Evolutionary conservation across 2,113 vertebrate genomes (phyloP).

Genomic region (Gasterosteus aculeatus): DNA sequence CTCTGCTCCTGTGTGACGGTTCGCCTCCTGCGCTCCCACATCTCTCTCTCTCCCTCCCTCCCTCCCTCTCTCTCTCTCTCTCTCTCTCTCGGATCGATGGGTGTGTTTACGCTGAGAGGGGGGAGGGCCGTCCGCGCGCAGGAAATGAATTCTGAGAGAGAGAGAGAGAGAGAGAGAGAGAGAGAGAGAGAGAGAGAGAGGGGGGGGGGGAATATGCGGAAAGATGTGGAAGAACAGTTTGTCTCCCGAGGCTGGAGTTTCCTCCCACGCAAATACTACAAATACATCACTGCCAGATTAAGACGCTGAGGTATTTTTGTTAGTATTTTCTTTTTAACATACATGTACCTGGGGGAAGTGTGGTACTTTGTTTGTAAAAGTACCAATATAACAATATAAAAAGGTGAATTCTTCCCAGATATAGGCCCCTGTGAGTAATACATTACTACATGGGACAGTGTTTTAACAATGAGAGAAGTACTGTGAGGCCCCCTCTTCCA

Average conservation of each 20-base stretch:
- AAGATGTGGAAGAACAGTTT: neutral
- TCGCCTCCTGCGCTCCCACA: constrained; percentile 44
- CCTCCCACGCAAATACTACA: constrained; percentile 2
- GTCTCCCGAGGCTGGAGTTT: neutral
- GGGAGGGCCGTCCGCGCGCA: constrained; percentile 53
- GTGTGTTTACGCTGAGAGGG: constrained; percentile 74
- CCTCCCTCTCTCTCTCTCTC: neutral
- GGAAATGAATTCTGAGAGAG: constrained; percentile 49
- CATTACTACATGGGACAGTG: neutral
- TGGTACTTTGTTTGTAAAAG: neutral
- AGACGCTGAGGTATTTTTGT: neutral
- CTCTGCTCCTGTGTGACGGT: constrained; percentile 39
- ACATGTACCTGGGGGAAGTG: neutral
- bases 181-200: constrained; percentile 28
- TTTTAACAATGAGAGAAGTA: neutral
- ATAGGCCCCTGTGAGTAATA: neutral
- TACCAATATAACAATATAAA: too few relatives aligned
- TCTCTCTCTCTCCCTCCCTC: constrained; percentile 31
- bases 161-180: constrained; percentile 28
- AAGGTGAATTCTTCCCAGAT: neutral
- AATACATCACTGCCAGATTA: neutral
- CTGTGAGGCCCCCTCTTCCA: too few relatives aligned
- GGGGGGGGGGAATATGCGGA: constrained; percentile 12
- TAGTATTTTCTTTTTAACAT: neutral
- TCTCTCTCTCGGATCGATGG: constrained; percentile 52